Evolutionary conservation across 2,113 vertebrate species (phyloP).

Genomic region (Zingel zingel): DNA sequence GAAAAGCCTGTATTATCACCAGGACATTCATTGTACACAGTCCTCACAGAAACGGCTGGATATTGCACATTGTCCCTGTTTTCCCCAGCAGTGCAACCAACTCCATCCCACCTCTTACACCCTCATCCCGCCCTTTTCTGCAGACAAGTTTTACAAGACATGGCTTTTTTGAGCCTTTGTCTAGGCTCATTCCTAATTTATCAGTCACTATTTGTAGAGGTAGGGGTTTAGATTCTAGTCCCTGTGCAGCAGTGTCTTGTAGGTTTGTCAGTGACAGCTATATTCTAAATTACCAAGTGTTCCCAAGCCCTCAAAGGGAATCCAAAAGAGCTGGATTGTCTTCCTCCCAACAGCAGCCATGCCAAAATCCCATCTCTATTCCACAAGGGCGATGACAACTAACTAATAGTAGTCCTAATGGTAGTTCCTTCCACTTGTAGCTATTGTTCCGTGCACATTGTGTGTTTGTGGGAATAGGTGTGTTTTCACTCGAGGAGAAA

Average conservation of each 20-base stretch:
- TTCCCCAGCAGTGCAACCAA: background rate
- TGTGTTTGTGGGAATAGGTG: constrained; percentile 46
- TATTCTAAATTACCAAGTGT: constrained; percentile 57
- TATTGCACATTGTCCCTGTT: background rate
- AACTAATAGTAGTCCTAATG: constrained; percentile 25
- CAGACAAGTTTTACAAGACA: constrained; percentile 41
- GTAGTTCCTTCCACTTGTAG: constrained; percentile 23
- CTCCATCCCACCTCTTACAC: background rate
- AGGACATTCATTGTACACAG: constrained; percentile 1
- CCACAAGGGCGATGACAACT: constrained; percentile 26
- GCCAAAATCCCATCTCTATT: constrained; percentile 26
- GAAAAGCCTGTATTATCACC: constrained; percentile 32
- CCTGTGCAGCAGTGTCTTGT: constrained; percentile 42
- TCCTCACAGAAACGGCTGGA: constrained; percentile 22
- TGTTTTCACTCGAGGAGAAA: constrained; percentile 38
- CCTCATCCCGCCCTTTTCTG: background rate
- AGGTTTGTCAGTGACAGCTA: constrained; percentile 63
- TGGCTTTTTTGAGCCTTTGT: constrained; percentile 39
- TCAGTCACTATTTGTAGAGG: constrained; percentile 51
- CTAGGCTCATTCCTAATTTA: constrained; percentile 66
- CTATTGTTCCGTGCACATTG: constrained; percentile 6
- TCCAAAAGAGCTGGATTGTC: constrained; percentile 18
- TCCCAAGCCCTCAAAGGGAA: constrained; percentile 27
- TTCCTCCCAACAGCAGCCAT: background rate
- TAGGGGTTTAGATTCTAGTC: constrained; percentile 49